phyloP scores from a whole-genome alignment of 2,797 vertebrate species.

The Lithobates pipiens region DNA sequence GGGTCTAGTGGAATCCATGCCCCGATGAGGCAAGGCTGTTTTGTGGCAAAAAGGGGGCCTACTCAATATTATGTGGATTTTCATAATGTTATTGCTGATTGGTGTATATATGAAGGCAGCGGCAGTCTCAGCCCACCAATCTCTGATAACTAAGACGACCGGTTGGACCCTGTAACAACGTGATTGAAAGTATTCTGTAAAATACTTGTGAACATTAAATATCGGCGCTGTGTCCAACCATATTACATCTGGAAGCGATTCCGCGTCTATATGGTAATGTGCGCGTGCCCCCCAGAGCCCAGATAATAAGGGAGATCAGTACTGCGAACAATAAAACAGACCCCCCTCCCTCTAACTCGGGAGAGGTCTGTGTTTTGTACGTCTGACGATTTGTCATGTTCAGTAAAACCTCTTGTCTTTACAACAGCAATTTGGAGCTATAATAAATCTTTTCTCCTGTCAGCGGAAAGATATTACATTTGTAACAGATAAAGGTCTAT shows the following conservation, averaged over 20 bases:
- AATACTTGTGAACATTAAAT: not conserved
- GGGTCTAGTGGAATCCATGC: too few species aligned
- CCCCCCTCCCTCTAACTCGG: not conserved
- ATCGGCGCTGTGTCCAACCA: not conserved
- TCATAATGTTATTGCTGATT: too few species aligned
- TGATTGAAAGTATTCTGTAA: not conserved
- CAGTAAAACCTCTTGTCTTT: conserved; percentile 46
- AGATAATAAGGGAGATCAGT: conserved; percentile 35
- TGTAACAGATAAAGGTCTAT: conserved; percentile 40
- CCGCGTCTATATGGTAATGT: not conserved
- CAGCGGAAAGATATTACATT: conserved; percentile 41
- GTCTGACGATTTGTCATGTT: conserved; percentile 48
- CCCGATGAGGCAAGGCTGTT: too few species aligned
- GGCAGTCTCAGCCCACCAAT: too few species aligned
- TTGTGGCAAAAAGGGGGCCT: too few species aligned
- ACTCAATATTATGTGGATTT: too few species aligned
- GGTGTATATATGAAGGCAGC: too few species aligned
- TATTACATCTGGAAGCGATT: conserved; percentile 49
- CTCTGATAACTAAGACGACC: too few species aligned
- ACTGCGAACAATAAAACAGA: not conserved
- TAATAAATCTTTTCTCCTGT: conserved; percentile 39
- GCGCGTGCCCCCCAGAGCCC: conserved; percentile 1
- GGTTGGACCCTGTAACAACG: not conserved
- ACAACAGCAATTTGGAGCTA: conserved; percentile 17
- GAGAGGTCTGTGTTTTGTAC: conserved; percentile 20